Base-by-base conservation (phyloP, 2,888 invertebrate genomes). In the Caenorhabditis plicata region DNA sequence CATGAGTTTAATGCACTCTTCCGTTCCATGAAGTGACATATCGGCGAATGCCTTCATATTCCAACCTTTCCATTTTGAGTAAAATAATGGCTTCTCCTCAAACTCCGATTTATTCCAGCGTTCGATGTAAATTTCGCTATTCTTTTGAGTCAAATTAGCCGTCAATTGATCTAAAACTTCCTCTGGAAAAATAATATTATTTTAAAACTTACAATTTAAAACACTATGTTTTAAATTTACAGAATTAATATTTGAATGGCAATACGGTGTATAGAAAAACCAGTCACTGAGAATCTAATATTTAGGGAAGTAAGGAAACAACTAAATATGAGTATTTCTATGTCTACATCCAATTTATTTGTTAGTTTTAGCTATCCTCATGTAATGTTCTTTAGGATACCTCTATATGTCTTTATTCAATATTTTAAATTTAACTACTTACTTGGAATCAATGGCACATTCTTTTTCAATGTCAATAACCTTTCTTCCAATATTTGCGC, bases 81-180 rank as follows among this genome's bases (percentile, higher is more conserved):
- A 89, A 65, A 94, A 89, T 13, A 98, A 85, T 33, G 90, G 86
- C n/a, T 19, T 36, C 17, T 49, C 39, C 17, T 38, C 36, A 22
- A 53, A 31, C 55, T 55, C 46, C 26, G 62, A 33, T 43, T 49
- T 69, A 44, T 43, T 67, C 70, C 60, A 77, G 23, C 92, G 85
- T 82, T 94, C 91, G 53, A 96, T 89, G 83, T 96, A 98, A 77
- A 96, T 94, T 82, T 93, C 91, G 0, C 92, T 90, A 83, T 92
- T 92, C 81, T 91, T 91, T 80, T 90, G 89, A 8, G 88, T 88
- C 68, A 98, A 83, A 70, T 89, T 90, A 0, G 88, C 87, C 82
- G 92, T 90, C 11, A 98, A 84, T 78, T 92, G 91, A 73, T 95
- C 93, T 9, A 85, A 75, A 62, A 84, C 84, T 43, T 81, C 76